Evolutionary conservation across 2,888 invertebrate species (phyloP).

Genomic region (Nomada goodeniana): DNA sequence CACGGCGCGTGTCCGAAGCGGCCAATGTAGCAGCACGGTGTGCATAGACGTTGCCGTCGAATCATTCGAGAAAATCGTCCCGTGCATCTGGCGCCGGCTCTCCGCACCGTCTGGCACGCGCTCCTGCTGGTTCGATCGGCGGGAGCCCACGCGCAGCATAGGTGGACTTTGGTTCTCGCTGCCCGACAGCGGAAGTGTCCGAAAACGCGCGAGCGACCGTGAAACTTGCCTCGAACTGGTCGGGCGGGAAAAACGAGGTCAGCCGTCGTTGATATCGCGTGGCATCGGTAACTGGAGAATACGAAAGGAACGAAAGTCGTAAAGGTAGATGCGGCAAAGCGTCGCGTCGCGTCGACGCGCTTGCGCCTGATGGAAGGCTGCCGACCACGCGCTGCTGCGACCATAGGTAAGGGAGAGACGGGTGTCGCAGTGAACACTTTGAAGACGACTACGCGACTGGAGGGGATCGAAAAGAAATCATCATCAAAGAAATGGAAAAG

Average conservation of each 20-base stretch:
- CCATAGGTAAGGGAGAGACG: slow-evolving; percentile 3
- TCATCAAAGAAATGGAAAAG: neutral
- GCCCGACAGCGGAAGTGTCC: slow-evolving; percentile 10
- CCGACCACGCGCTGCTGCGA: slow-evolving; percentile 42
- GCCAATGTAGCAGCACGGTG: slow-evolving; percentile 1
- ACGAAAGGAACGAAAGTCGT: slow-evolving; percentile 33
- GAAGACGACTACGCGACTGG: slow-evolving; percentile 3
- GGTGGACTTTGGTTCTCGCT: neutral
- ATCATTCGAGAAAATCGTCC: neutral
- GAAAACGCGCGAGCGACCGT: slow-evolving; percentile 25
- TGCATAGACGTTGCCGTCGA: neutral
- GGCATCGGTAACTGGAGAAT: slow-evolving; percentile 28
- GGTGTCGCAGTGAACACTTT: neutral
- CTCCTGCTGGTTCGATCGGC: neutral
- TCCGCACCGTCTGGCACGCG: neutral
- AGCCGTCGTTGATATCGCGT: slow-evolving; percentile 15
- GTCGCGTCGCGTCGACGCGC: slow-evolving; percentile 42
- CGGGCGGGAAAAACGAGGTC: slow-evolving; percentile 49
- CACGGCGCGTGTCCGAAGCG: slow-evolving; percentile 19
- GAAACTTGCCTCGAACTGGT: slow-evolving; percentile 16
- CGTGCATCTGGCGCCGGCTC: neutral
- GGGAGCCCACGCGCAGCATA: neutral
- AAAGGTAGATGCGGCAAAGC: slow-evolving; percentile 42
- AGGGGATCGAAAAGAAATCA: neutral
- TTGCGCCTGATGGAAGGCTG: slow-evolving; percentile 32